Evolutionary conservation across 2,797 vertebrate genomes (phyloP).

Genomic region (Babyrousa celebensis): DNA sequence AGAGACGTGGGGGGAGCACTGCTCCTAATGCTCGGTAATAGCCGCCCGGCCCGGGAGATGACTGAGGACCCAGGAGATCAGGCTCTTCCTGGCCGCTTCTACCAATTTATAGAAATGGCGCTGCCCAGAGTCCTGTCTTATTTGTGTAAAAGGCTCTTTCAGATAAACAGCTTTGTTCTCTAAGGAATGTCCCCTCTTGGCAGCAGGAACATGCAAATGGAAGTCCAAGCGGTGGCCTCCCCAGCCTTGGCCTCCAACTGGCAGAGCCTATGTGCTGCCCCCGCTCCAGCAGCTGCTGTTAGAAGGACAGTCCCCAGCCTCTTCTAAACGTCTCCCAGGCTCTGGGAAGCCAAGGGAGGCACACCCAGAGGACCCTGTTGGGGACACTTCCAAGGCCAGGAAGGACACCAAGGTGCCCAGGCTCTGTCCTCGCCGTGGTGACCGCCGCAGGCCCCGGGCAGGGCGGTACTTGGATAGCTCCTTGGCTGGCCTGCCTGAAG

Average conservation of each 20-base stretch:
- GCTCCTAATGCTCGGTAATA: no score
- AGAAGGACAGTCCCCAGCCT: background rate
- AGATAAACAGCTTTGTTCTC: conserved; percentile 76
- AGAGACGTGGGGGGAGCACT: background rate
- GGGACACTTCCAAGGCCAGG: background rate
- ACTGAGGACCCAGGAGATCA: background rate
- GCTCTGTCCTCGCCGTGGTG: background rate
- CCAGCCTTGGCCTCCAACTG: background rate
- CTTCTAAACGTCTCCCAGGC: background rate
- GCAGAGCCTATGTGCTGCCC: background rate
- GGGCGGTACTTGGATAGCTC: background rate
- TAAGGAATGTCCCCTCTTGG: conserved; percentile 77
- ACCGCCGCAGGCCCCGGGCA: background rate
- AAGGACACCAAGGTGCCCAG: background rate
- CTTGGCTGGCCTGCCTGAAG: background rate
- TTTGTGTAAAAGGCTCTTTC: conserved; percentile 58
- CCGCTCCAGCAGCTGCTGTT: background rate
- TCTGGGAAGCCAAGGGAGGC: background rate
- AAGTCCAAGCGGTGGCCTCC: conserved; percentile 60
- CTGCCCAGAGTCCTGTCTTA: background rate
- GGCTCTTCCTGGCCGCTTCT: background rate
- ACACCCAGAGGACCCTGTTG: background rate
- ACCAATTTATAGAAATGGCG: background rate
- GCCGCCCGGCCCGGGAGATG: background rate
- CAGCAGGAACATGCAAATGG: conserved; percentile 73